A percentile compares a stretch with the other conserved stretches of the same genome.
Evolutionary conservation across 2,113 vertebrate genomes (phyloP).

Genomic region (Edolisoma coerulescens): DNA sequence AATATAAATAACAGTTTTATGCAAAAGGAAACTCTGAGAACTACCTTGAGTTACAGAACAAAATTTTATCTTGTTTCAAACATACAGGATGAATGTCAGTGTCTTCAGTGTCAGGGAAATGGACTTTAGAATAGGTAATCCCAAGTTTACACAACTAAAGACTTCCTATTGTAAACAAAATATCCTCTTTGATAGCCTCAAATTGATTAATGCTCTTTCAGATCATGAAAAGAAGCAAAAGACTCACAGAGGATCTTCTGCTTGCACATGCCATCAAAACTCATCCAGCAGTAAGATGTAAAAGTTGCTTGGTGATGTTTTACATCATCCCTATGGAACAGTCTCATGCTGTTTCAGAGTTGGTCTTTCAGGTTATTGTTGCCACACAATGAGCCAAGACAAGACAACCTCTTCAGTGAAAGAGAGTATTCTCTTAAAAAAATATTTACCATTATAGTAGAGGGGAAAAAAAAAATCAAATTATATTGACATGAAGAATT

Average conservation of each 20-base stretch:
- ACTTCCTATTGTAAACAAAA: neutral
- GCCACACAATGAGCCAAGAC: neutral
- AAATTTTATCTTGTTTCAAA: neutral
- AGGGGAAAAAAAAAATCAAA: neutral
- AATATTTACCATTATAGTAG: neutral
- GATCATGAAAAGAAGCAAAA: neutral
- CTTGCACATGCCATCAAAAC: neutral
- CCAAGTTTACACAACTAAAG: neutral
- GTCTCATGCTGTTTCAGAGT: neutral
- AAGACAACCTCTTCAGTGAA: fast-evolving
- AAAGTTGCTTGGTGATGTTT: neutral
- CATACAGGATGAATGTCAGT: neutral
- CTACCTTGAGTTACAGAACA: neutral
- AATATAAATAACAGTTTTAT: neutral
- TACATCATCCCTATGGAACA: neutral
- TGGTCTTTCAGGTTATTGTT: neutral
- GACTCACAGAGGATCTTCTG: neutral
- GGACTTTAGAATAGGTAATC: neutral
- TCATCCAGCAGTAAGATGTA: neutral
- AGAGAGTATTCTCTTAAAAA: neutral
- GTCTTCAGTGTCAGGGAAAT: neutral
- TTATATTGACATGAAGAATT: neutral
- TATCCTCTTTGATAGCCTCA: neutral
- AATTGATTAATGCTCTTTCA: neutral
- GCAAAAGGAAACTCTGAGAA: neutral